A percentile compares a stretch with the other conserved stretches of the same genome.
Conservation (phyloP, 2,113 vertebrate species). For the Nibea albiflora region DNA sequence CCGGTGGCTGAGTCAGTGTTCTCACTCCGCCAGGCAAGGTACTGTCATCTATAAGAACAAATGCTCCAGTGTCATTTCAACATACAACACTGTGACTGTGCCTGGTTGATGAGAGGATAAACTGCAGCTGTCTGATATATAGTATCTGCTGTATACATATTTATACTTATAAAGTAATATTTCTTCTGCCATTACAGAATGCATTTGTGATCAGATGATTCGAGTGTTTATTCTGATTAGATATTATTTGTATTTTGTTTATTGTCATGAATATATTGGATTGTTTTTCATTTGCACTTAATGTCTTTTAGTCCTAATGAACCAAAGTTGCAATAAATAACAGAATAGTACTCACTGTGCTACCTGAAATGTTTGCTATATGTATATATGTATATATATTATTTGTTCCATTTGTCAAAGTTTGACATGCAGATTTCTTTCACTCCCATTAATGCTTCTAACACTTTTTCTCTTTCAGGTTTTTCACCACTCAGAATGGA, state of each 20-base stretch:
- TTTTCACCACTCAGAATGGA: constrained; percentile 51
- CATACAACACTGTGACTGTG: background rate
- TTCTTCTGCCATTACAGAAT: background rate
- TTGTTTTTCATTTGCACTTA: background rate
- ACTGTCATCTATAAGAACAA: background rate
- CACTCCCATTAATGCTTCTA: too few relatives aligned
- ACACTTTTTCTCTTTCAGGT: constrained; percentile 29
- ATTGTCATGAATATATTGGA: background rate
- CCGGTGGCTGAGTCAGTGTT: background rate
- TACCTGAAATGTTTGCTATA: background rate
- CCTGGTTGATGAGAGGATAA: background rate
- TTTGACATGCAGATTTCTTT: background rate
- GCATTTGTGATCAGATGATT: background rate
- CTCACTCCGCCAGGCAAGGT: background rate
- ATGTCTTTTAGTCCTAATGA: background rate
- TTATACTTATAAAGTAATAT: background rate
- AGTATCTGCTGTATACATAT: background rate
- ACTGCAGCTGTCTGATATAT: background rate
- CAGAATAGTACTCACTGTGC: background rate
- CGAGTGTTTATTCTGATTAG: too few relatives aligned
- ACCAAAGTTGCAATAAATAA: background rate
- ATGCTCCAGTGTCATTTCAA: background rate
- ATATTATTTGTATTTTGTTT: too few relatives aligned
- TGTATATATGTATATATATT: too few relatives aligned
- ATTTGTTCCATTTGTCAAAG: background rate